Conservation (phyloP, 2,797 vertebrate genomes). For the Myripristis jacobus region DNA sequence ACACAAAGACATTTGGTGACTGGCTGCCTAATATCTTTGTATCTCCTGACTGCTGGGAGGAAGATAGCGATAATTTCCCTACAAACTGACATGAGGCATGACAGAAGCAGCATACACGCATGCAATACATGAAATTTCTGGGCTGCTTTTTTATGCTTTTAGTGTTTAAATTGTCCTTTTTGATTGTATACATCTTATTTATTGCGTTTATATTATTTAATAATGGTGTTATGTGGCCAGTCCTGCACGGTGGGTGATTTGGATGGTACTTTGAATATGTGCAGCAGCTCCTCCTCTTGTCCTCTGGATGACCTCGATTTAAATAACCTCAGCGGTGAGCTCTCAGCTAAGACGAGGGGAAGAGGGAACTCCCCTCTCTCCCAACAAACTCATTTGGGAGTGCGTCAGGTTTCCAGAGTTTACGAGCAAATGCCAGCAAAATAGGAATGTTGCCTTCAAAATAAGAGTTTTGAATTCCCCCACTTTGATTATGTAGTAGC, state of each 20-base stretch:
- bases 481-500: no score
- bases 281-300: slow-evolving; percentile 49
- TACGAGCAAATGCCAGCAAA: neutral
- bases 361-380: slow-evolving; percentile 1
- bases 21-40: no score
- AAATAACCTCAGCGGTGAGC: slow-evolving; percentile 11
- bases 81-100: no score
- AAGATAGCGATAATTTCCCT: no score
- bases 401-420: slow-evolving; percentile 5
- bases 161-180: neutral
- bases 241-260: neutral
- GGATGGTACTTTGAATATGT: neutral
- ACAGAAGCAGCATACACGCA: no score
- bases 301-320: slow-evolving; percentile 52
- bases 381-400: neutral
- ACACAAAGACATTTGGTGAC: no score
- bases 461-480: slow-evolving; percentile 37
- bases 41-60: no score
- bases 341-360: slow-evolving; percentile 9
- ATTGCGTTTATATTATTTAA: no score
- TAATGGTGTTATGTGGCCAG: no score
- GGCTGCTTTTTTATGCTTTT: neutral
- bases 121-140: no score
- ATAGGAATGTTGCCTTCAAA: slow-evolving; percentile 13
- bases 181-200: no score